Percentiles rank a stretch among this genome's conserved stretches.
Conservation (phyloP, 2,113 vertebrate genomes). For the Asarcornis scutulata region DNA sequence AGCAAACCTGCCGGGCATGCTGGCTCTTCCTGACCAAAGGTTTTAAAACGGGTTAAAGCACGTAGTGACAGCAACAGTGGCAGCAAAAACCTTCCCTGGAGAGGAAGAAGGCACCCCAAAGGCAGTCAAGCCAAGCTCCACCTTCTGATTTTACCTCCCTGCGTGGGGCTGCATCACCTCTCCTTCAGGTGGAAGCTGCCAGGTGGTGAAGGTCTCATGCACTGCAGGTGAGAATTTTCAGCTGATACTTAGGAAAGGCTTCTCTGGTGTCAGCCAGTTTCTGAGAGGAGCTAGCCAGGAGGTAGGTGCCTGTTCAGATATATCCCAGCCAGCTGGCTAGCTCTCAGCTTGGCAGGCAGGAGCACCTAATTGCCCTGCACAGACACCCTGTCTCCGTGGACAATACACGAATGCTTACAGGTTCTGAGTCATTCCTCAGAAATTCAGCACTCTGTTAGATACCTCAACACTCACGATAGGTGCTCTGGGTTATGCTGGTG, state of each 20-base stretch:
- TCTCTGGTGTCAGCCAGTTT: background rate
- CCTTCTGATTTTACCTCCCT: background rate
- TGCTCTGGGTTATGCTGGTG: background rate
- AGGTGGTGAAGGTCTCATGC: background rate
- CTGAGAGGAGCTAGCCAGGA: background rate
- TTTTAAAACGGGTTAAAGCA: background rate
- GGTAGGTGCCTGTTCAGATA: background rate
- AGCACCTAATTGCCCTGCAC: background rate
- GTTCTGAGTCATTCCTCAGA: conserved; percentile 22
- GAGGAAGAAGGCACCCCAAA: background rate
- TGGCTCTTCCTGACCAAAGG: background rate
- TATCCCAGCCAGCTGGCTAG: background rate
- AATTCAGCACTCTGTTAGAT: background rate
- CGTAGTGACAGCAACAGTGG: background rate
- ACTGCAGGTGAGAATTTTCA: background rate
- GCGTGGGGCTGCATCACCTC: background rate
- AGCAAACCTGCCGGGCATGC: background rate
- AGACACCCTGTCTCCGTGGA: background rate
- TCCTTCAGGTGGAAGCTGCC: background rate
- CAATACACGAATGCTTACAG: accelerated
- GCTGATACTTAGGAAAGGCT: background rate
- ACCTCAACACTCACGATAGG: background rate
- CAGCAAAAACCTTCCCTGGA: background rate
- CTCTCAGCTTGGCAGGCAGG: accelerated
- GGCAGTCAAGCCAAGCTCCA: background rate